Base-by-base conservation (phyloP, 2,797 vertebrate species). In the Dicrostonyx torquatus region DNA sequence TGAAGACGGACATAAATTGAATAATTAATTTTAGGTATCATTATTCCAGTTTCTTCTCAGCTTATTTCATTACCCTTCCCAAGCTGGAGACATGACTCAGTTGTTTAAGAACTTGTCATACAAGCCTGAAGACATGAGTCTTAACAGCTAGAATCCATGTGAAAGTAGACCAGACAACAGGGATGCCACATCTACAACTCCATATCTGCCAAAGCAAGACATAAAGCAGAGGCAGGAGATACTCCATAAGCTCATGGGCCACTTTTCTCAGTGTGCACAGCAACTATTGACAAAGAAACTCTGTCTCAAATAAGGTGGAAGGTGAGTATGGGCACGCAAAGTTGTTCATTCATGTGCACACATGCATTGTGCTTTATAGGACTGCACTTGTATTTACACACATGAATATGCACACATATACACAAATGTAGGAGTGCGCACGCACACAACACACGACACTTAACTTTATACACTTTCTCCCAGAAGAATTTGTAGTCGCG, bases 1-100 rank as follows among this genome's bases (percentile, higher is more conserved):
- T 87, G 79, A 76, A 10, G 48, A 12, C 29, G 43, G 94, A 58
- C 9, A 83, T 88, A 40, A 91, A 75, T 64, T 40, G 29, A 92
- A 70, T 64, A 95, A 72, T 66, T 88, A 43, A 86, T 48, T 93
- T 75, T 86, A 91, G 22, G 6, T 22, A n/a, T 86, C 93, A 34
- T 26, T 87, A 37, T 82, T 78, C 10, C 48, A 87, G 6, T 4
- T 89, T 90, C 43, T 94, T 94, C 43, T 70, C 37, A 96, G 6
- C 45, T 82, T 14, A 86, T 15, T 66, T 72, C 34, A 62, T 20
- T 90, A 8, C 6, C 24, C 79, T n/a, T 89, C 85, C 66, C 4
- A 55, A n/a, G 68, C 14, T 72, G 24, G n/a, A 15, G n/a, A 86
- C 24, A 40, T 53, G 40, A 48, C 22, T 40, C 15, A 40, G 22